Evolutionary conservation across 1,140 invertebrate species (phyloP).

Genomic region (Bombyx mori): ASM3026992v2 NC_085131.1:11519001-11519500

Average conservation of each 20-base stretch:
- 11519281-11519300: neutral
- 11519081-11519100: too few species aligned
- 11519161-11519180: too few species aligned
- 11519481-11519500: slow-evolving; percentile 8
- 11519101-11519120: too few species aligned
- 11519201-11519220: too few species aligned
- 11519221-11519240: neutral
- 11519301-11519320: neutral
- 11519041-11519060: too few species aligned
- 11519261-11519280: neutral
- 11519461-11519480: slow-evolving; percentile 8
- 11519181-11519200: too few species aligned
- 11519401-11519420: neutral
- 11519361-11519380: slow-evolving; percentile 6
- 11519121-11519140: too few species aligned
- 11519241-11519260: slow-evolving; percentile 2
- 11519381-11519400: slow-evolving; percentile 1
- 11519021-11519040: too few species aligned
- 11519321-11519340: slow-evolving; percentile 3
- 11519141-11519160: too few species aligned
- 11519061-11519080: too few species aligned
- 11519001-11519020: too few species aligned
- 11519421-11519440: neutral
- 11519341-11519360: slow-evolving; percentile 6
- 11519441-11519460: slow-evolving; percentile 21